These are phyloP conservation scores for Champsocephalus gunnari DNA, from an alignment of 2,797 vertebrate genomes.

Conservation along the genomic window DNA sequence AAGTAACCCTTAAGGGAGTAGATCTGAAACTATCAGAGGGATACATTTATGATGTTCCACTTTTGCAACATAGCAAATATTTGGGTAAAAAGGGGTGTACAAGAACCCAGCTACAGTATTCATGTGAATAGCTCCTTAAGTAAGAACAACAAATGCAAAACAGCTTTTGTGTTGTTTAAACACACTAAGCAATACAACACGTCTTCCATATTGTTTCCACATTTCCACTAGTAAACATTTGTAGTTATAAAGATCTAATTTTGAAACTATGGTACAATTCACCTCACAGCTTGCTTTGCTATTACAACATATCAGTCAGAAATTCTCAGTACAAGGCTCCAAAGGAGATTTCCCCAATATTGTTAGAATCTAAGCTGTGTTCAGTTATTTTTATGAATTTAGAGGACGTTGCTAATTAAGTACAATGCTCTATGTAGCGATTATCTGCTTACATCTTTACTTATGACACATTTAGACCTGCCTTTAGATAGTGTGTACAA, in stretches of 20 bases:
- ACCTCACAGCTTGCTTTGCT: neutral
- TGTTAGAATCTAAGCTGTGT: conserved; percentile 6
- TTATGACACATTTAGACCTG: neutral
- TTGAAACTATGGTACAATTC: neutral
- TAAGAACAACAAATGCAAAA: too few species aligned
- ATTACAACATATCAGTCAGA: neutral
- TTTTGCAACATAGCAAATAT: too few species aligned
- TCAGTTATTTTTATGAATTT: neutral
- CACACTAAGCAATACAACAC: too few species aligned
- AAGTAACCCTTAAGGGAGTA: too few species aligned
- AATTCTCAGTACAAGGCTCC: neutral
- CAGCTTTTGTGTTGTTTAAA: too few species aligned
- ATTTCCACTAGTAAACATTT: neutral
- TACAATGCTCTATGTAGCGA: neutral
- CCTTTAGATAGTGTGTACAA: neutral
- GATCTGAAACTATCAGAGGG: too few species aligned
- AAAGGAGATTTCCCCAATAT: neutral
- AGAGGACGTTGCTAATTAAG: neutral
- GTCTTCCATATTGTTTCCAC: too few species aligned
- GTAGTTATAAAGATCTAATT: neutral
- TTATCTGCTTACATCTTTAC: neutral
- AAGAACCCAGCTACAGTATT: too few species aligned
- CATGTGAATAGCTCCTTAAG: too few species aligned
- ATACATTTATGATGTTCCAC: too few species aligned
- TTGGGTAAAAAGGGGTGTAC: too few species aligned